These are phyloP conservation scores for Malurus cyaneus DNA, from an alignment of 2,113 vertebrate species.

Conservation along the genomic window DNA sequence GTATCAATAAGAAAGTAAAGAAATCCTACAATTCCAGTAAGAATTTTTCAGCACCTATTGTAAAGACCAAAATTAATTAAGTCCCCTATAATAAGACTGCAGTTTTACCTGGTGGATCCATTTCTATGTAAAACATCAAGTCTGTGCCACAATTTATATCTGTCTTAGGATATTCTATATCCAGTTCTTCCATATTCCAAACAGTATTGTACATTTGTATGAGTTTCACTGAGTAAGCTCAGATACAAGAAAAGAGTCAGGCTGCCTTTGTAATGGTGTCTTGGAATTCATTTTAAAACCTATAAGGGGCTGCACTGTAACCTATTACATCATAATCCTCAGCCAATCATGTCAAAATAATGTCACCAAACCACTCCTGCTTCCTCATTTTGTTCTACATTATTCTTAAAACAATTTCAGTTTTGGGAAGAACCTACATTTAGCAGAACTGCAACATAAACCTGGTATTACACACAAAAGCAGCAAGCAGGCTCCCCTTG, in stretches of 20 bases:
- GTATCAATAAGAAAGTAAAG: conserved; percentile 44
- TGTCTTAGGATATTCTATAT: conserved; percentile 80
- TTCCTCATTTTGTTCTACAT: conserved; percentile 78
- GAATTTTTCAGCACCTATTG: conserved; percentile 37
- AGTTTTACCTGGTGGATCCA: conserved; percentile 85
- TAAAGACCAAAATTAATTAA: conserved; percentile 65
- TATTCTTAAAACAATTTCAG: conserved; percentile 73
- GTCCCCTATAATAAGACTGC: conserved; percentile 63
- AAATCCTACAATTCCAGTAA: conserved; percentile 33
- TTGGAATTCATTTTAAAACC: conserved; percentile 87
- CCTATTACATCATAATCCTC: conserved; percentile 96
- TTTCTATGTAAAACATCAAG: conserved; percentile 86
- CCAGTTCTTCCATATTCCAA: conserved; percentile 79
- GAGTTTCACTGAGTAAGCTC: conserved; percentile 75
- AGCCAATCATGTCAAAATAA: conserved; percentile 91
- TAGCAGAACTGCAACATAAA: conserved; percentile 32
- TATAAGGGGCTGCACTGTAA: conserved; percentile 90
- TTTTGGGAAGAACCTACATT: conserved; percentile 38
- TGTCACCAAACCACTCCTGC: conserved; percentile 89
- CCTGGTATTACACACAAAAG: conserved; percentile 41
- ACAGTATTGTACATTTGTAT: conserved; percentile 78
- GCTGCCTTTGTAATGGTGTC: conserved; percentile 80
- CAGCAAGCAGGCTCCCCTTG: not conserved
- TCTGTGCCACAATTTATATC: conserved; percentile 79
- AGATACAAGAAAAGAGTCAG: conserved; percentile 71